Evolutionary conservation across 2,797 vertebrate genomes (phyloP), one percentile per base, ranked within the genome.

Genomic region (Parotocinclus haroldoi): DNA sequence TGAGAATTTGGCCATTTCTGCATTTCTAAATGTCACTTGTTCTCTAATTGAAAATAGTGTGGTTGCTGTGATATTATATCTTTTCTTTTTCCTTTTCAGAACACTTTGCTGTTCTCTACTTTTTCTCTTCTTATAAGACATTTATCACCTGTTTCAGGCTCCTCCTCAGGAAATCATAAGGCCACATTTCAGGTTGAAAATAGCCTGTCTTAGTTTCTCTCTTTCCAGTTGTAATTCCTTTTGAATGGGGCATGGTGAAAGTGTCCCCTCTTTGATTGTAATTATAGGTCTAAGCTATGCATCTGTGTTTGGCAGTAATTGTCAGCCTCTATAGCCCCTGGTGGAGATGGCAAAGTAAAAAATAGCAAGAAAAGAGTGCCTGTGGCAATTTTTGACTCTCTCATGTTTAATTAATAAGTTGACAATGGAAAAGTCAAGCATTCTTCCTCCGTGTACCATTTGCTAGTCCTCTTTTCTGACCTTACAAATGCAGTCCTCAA

Each of bases 161-260:
- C 77, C 64, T 81, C 76, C 74, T 82, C 36, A 66, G 77, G 74
- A 79, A 27, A 5, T 27, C 27, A 27, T 27, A 2, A 81, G 59
- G 57, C 72, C 61, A 58, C 77, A 79, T 85, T 87, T 88, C 12
- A 68, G 72, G 76, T 71, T 71, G 75, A 85, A 86, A 80, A 82
- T 82, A 38, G 71, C 67, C 60, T 76, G 67, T 69, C 12, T 49
- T 19, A 48, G 38, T 60, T 12, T 37, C 50, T 5, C 16, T n/a
- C 46, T 60, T 17, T 51, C n/a, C n/a, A n/a, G n/a, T n/a, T n/a
- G n/a, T n/a, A n/a, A n/a, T n/a, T n/a, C n/a, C n/a, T n/a, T n/a
- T n/a, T 71, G 10, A 56, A 57, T 63, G 52, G 73, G 70, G 67
- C 59, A 45, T 55, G 72, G 71, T 61, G 57, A 57, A 73, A 75